These are phyloP conservation scores for Rhynchotus rufescens DNA, from an alignment of 2,797 vertebrate species.

Conservation along the genomic window DNA sequence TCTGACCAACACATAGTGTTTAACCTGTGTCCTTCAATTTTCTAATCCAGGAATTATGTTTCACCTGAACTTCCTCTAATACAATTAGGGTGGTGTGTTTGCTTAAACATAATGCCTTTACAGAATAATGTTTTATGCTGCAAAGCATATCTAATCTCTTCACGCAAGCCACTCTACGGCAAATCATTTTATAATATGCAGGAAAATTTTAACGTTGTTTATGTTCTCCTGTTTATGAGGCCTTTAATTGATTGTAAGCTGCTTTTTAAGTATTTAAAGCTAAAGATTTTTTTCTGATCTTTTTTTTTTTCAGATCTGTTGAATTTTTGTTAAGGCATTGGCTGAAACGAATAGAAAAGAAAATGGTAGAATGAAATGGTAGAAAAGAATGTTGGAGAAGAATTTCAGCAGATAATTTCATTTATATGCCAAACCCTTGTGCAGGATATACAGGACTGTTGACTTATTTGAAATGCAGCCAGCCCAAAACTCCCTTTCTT, in stretches of 20 bases:
- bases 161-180: not conserved
- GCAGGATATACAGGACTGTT: not conserved
- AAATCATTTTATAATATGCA: constrained; percentile 64
- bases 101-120: constrained; percentile 63
- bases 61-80: constrained; percentile 57
- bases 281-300: not conserved
- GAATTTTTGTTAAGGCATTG: not conserved
- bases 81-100: constrained; percentile 58
- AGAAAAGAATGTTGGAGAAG: not conserved
- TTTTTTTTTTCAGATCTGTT: not conserved
- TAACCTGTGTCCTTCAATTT: not conserved
- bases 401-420: not conserved
- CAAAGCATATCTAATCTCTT: constrained; percentile 63
- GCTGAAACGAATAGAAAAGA: not conserved
- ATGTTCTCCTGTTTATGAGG: not conserved
- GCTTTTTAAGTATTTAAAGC: constrained; percentile 43
- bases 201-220: constrained; percentile 41
- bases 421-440: not conserved
- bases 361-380: too few relatives aligned
- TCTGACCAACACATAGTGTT: not conserved
- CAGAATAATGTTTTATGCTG: constrained; percentile 53
- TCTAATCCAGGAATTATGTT: constrained; percentile 57
- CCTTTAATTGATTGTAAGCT: constrained; percentile 59
- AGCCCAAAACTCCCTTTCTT: not conserved
- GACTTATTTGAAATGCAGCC: not conserved